Base-by-base conservation (phyloP, 2,113 vertebrate species). In the Scatophagus argus region DNA sequence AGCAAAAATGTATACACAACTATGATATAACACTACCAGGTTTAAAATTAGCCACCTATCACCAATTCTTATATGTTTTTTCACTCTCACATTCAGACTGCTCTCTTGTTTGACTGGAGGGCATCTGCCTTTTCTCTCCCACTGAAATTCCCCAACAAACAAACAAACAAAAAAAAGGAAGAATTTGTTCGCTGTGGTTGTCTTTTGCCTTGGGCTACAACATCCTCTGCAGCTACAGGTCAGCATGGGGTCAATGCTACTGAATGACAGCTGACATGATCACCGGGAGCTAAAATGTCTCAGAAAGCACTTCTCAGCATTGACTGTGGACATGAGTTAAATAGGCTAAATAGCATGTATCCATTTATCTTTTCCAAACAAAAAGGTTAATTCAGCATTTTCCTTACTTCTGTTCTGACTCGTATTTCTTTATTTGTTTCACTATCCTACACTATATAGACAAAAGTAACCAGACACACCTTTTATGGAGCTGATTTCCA, bases 141-240 rank as follows among this genome's bases (percentile, higher is more conserved):
- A 61, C 79, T 51, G 59, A 77, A 87, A 89, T 77, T 81, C 79
- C 73, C 51, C 43, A 31, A 77, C 77, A 90, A 91, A 87, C 69
- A n/a, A n/a, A n/a, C 0, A 72, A 83, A 87, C 79, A 70, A 61
- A 81, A 72, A 84, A 25, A 85, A 82, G 84, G 79, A 77, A 71
- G 72, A 82, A 85, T 87, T 70, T 88, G 81, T 81, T 82, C 75
- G 70, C 77, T 74, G 78, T 71, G 73, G 61, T 64, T 62, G 70
- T 76, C 62, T 83, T 74, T 52, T 13, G 63, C 85, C 84, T 25
- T 11, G 0, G 63, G 82, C 87, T 79, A 66, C 65, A 80, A 66
- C 73, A 75, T 78, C 79, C 83, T 82, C 77, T 77, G 56, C 83
- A 72, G 82, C 62, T 63, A 39, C 51, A 81, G 86, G 92, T 90